These are phyloP conservation scores for Sinopyrophorus schimmeli DNA, from an alignment of 2,888 invertebrate species.

Conservation along the genomic window DNA sequence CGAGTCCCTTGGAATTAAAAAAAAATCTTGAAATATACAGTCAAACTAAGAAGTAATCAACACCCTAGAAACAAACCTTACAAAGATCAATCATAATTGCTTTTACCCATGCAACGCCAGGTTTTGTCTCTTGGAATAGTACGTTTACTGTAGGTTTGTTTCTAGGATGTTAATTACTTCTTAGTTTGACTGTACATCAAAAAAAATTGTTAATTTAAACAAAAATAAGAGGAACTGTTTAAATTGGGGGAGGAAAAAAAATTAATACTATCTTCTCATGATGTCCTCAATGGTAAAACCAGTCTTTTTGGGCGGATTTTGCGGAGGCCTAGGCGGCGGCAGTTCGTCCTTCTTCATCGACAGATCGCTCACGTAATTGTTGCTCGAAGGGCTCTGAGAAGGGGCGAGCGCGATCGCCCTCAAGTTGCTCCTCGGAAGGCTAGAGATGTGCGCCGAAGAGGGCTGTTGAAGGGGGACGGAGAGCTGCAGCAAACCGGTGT, in stretches of 20 bases:
- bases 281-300: slow-evolving; percentile 91
- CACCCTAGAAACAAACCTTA: too few species aligned
- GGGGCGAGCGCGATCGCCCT: slow-evolving; percentile 6
- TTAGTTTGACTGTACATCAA: too few species aligned
- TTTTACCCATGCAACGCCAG: too few species aligned
- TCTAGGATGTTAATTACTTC: too few species aligned
- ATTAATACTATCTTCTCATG: slow-evolving; percentile 72
- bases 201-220: too few species aligned
- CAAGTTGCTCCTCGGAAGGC: slow-evolving; percentile 5
- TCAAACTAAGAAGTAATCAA: too few species aligned
- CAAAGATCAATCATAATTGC: too few species aligned
- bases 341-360: slow-evolving; percentile 52
- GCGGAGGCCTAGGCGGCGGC: slow-evolving; percentile 60
- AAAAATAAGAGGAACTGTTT: slow-evolving; percentile 18
- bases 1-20: too few species aligned
- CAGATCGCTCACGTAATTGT: slow-evolving; percentile 51
- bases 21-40: too few species aligned
- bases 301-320: slow-evolving; percentile 69
- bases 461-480: slow-evolving; percentile 34
- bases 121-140: too few species aligned
- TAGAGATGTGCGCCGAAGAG: slow-evolving; percentile 20
- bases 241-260: not conserved
- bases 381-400: slow-evolving; percentile 23
- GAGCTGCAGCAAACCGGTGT: slow-evolving; percentile 14
- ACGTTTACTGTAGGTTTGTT: too few species aligned